phyloP scores from a whole-genome alignment of 2,113 vertebrate species.

The Hiodon alosoides region DNA sequence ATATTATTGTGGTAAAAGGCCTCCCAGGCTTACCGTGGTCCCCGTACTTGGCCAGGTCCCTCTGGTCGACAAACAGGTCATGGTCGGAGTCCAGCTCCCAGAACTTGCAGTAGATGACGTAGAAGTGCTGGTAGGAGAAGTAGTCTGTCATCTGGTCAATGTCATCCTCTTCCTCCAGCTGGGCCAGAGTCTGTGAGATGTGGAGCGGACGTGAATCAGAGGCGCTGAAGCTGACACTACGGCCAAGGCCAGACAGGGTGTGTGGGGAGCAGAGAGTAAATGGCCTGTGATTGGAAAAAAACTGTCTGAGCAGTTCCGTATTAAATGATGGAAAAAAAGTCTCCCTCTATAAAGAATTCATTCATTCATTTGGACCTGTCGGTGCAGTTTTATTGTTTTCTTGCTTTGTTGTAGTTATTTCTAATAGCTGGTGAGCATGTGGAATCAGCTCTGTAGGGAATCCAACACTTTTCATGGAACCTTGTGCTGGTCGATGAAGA shows the following conservation, averaged over 20 bases:
- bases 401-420: too few species aligned
- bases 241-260: not conserved
- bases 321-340: not conserved
- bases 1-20: not conserved
- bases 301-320: not conserved
- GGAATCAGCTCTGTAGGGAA: too few species aligned
- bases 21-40: constrained; percentile 79
- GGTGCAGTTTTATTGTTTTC: too few species aligned
- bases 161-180: constrained; percentile 95
- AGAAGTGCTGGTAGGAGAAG: constrained; percentile 98
- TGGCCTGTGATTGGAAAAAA: not conserved
- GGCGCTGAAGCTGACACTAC: not conserved
- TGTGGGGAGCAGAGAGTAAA: not conserved
- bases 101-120: constrained; percentile 99
- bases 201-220: not conserved
- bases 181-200: constrained; percentile 74
- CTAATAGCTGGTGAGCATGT: too few species aligned
- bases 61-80: constrained; percentile 91
- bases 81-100: constrained; percentile 98
- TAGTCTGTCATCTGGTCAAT: constrained; percentile 99
- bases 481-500: too few species aligned
- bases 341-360: not conserved
- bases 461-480: too few species aligned
- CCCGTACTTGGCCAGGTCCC: constrained; percentile 86
- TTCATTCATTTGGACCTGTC: too few species aligned